Evolutionary conservation across 2,888 invertebrate genomes (phyloP), one percentile per base, ranked within the genome.

Genomic region (Plebejus anna): DNA sequence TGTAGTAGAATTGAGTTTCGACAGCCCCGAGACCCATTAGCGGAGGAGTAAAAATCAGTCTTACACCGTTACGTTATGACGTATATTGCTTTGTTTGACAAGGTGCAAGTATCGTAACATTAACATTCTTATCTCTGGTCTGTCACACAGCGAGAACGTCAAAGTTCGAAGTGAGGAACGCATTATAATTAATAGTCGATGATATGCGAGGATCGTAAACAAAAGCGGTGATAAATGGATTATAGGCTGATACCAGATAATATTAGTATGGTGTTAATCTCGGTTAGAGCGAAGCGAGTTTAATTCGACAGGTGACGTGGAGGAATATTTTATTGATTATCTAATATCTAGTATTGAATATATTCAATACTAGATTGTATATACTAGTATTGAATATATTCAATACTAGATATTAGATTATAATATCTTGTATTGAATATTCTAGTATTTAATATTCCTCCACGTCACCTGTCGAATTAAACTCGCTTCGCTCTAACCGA

Each of bases 171-270:
- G 91, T 90, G 90, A 91, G 87, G 91, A 92, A 91, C 90, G 91
- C 88, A 91, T 89, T 88, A 90, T 93, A 94, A 94, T 93, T 94
- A 93, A 94, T 94, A 92, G 93, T 90, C 90, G 91, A 92, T 92
- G 94, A 93, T 93, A 92, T 90, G 90, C 90, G 85, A 89, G 91
- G 90, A 91, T 92, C 91, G 93, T 93, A 94, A 93, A 93, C 94
- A 94, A 94, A 93, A 91, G 91, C 90, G 83, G 89, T 94, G 93
- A 94, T 94, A 93, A 94, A 94, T 94, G 93, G 92, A 93, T 93
- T 92, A 92, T 85, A 86, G 84, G 80, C 84, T 91, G 90, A 90
- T 93, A 93, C 88, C 85, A 90, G 93, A 93, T 93, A 91, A 91
- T 91, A 88, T 85, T 87, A 87, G 86, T 85, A 87, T 89, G 89